Evolutionary conservation across 2,797 vertebrate species (phyloP).

Genomic region (Falco peregrinus): DNA sequence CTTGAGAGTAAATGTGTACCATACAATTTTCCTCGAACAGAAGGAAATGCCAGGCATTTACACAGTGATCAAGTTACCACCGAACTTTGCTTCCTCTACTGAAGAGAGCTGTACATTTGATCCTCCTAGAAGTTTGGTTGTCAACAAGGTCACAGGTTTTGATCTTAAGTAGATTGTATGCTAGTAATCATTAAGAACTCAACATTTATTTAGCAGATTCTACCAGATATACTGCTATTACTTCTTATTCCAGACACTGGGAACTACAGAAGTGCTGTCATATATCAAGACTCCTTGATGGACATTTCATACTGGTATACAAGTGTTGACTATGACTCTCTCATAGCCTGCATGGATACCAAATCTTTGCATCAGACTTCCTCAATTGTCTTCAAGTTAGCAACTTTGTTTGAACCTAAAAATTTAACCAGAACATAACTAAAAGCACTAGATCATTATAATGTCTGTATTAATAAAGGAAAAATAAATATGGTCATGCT

Average conservation of each 20-base stretch:
- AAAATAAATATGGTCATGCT: background rate
- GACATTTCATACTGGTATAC: background rate
- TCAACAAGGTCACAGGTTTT: background rate
- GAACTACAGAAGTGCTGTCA: background rate
- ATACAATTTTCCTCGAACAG: slow-evolving; percentile 55
- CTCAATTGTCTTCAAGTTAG: background rate
- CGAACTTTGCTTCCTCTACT: background rate
- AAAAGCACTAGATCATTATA: background rate
- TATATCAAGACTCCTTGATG: background rate
- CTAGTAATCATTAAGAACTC: background rate
- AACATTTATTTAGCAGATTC: background rate
- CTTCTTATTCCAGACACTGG: background rate
- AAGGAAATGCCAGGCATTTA: slow-evolving; percentile 36
- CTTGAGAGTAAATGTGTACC: slow-evolving; percentile 14
- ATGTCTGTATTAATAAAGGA: background rate
- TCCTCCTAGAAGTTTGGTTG: background rate
- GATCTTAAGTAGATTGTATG: background rate
- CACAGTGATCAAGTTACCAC: background rate
- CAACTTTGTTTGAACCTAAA: background rate
- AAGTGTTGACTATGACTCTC: background rate
- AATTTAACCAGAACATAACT: background rate
- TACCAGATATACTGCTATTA: background rate
- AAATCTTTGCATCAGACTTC: background rate
- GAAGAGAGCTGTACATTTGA: background rate
- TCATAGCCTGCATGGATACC: background rate